phyloP scores from a whole-genome alignment of 1,140 invertebrate species.

The Temnothorax nylanderi region DNA sequence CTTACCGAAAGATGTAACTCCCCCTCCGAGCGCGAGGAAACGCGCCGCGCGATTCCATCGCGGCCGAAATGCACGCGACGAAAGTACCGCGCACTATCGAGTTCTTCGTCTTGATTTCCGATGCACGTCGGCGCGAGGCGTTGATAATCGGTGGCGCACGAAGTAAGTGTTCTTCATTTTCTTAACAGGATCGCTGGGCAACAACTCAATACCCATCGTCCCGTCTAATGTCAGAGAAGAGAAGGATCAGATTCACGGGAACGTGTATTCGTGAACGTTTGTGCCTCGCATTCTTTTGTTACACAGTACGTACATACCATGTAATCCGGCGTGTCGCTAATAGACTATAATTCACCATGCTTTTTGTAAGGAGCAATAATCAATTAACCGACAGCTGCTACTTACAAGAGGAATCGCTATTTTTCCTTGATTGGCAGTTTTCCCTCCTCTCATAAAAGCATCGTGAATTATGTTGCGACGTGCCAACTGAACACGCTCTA shows the following conservation, averaged over 20 bases:
- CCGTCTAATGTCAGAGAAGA: neutral
- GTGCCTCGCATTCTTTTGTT: neutral
- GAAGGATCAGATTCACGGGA: neutral
- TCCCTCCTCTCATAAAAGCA: neutral
- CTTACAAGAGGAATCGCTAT: neutral
- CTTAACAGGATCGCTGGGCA: neutral
- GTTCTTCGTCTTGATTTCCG: slow-evolving; percentile 1
- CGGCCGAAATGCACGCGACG: neutral
- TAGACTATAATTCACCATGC: slow-evolving; percentile 21
- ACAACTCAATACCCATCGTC: slow-evolving; percentile 8
- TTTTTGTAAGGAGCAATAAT: neutral
- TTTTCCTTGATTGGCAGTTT: slow-evolving; percentile 42
- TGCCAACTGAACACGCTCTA: neutral
- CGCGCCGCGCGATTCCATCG: neutral
- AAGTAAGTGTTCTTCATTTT: neutral
- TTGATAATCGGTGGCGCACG: neutral
- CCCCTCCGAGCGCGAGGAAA: neutral
- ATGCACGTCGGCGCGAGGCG: neutral
- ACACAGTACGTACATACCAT: neutral
- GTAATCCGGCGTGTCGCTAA: neutral
- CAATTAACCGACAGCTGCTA: neutral
- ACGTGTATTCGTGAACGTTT: neutral
- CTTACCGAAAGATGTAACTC: neutral
- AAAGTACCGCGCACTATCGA: neutral
- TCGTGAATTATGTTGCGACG: slow-evolving; percentile 24